Evolutionary conservation across 2,113 vertebrate genomes (phyloP), one percentile per base, ranked within the genome.

Genomic region (Datnioides undecimradiatus): DNA sequence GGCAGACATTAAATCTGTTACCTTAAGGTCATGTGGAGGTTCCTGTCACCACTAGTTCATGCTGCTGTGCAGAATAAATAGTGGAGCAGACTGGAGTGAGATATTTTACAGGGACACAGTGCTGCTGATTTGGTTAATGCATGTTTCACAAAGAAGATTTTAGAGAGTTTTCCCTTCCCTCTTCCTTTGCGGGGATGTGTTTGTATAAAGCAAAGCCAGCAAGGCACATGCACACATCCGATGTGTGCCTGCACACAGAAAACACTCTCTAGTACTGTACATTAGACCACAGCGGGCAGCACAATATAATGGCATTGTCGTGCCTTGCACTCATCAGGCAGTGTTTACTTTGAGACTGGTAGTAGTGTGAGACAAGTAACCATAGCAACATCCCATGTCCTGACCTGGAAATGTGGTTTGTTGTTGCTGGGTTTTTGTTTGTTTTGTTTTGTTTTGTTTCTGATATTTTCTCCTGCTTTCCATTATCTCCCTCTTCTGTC

Each of bases 321-420:
- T 21, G 43, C 14, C 36, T 38, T 45, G 71, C 38, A 36, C 75
- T 71, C 43, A 77, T 29, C 45, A 69, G 59, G 23, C 45, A 43
- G 19, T 21, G 43, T 81, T 83, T 71, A 74, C 51, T 77, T 41
- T 59, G 6, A 33, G 49, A 46, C 21, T 71, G 29, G 12, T n/a
- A 51, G 21, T 21, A 34, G 9, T 70, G 52, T 79, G 51, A 84
- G 40, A 83, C 13, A 48, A 64, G 82, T 86, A 76, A 76, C 85
- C 81, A 92, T 87, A 40, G 87, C 73, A 89, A 87, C 83, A 66
- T 23, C 46, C 12, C 58, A 66, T 80, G 63, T 40, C 65, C 31
- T 72, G 72, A 87, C 58, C 70, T 75, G 46, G 16, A 82, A 79
- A 82, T 69, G 34, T 60, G 3, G 5, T 57, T 59, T 75, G n/a